A percentile compares a stretch with the other conserved stretches of the same genome.
Evolutionary conservation across 2,113 vertebrate species (phyloP).

Genomic region (Agapornis roseicollis): DNA sequence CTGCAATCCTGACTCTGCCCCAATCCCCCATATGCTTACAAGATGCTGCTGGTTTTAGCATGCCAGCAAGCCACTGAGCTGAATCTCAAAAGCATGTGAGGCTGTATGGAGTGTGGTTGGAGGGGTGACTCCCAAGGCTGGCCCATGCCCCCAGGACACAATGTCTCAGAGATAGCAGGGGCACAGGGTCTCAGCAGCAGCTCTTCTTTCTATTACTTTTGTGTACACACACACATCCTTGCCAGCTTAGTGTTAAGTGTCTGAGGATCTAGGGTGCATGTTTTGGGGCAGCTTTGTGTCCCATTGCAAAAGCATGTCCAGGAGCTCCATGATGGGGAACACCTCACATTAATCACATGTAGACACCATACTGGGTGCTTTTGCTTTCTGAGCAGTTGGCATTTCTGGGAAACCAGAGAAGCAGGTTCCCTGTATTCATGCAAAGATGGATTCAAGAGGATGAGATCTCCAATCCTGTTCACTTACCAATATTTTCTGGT

Average conservation of each 20-base stretch:
- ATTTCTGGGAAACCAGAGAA: neutral
- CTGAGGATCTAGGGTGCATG: fast-evolving
- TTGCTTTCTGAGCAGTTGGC: neutral
- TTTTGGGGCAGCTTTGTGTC: neutral
- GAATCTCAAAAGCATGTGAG: fast-evolving
- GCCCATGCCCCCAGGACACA: neutral
- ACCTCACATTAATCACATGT: neutral
- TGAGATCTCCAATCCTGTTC: neutral
- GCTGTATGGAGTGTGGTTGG: neutral
- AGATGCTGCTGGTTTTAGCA: neutral
- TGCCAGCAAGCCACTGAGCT: neutral
- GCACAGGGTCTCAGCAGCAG: neutral
- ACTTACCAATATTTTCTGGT: conserved; percentile 59
- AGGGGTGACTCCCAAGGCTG: neutral
- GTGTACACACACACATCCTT: neutral
- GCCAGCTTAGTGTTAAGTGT: neutral
- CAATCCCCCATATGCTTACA: neutral
- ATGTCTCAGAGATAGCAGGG: fast-evolving
- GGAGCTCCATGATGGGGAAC: neutral
- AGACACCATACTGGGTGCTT: neutral
- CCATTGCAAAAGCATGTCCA: neutral
- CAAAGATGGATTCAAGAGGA: neutral
- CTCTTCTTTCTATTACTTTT: neutral
- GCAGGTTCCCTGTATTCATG: neutral
- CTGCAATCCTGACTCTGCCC: neutral